Percentiles rank a stretch among this genome's conserved stretches.
phyloP scores from a whole-genome alignment of 2,888 invertebrate genomes.

The Drosophila neonasuta region DNA sequence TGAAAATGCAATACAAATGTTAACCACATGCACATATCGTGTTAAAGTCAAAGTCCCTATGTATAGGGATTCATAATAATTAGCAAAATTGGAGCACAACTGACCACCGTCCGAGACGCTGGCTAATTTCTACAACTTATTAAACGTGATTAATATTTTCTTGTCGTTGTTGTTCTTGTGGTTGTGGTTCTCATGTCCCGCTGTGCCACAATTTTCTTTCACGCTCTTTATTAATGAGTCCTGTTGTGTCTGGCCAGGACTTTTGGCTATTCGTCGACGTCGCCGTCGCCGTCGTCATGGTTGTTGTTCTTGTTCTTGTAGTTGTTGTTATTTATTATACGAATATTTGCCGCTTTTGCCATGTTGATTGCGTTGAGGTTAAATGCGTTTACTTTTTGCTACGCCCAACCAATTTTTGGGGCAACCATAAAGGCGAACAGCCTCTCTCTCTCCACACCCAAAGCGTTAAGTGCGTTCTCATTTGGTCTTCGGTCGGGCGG shows the following conservation, averaged over 20 bases:
- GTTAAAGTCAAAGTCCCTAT: slow-evolving; percentile 6
- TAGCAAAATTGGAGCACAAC: slow-evolving; percentile 44
- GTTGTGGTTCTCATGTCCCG: slow-evolving; percentile 53
- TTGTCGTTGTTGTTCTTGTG: slow-evolving; percentile 28
- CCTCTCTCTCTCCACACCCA: slow-evolving; percentile 20
- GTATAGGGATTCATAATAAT: slow-evolving; percentile 58
- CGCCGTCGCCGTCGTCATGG: slow-evolving; percentile 38
- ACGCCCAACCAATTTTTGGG: slow-evolving; percentile 38
- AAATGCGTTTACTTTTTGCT: slow-evolving; percentile 59
- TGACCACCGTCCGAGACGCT: slow-evolving; percentile 23
- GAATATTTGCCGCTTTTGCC: slow-evolving; percentile 60
- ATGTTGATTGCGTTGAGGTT: slow-evolving; percentile 72
- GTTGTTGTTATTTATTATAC: slow-evolving; percentile 69
- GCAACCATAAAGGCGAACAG: slow-evolving; percentile 61
- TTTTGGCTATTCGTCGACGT: slow-evolving; percentile 41
- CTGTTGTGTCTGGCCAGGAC: slow-evolving; percentile 66
- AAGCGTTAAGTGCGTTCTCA: slow-evolving; percentile 72
- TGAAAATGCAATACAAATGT: slow-evolving; percentile 19
- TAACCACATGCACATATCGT: neutral
- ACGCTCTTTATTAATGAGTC: slow-evolving; percentile 67
- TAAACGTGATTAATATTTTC: slow-evolving; percentile 74
- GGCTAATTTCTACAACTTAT: slow-evolving; percentile 72
- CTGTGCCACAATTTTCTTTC: slow-evolving; percentile 64
- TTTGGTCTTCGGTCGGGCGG: slow-evolving; percentile 45
- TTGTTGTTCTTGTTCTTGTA: slow-evolving; percentile 17